Percentiles rank a stretch among this genome's conserved stretches.
Evolutionary conservation across 2,113 vertebrate genomes (phyloP).

Genomic region (Phylloscopus trochiloides): DNA sequence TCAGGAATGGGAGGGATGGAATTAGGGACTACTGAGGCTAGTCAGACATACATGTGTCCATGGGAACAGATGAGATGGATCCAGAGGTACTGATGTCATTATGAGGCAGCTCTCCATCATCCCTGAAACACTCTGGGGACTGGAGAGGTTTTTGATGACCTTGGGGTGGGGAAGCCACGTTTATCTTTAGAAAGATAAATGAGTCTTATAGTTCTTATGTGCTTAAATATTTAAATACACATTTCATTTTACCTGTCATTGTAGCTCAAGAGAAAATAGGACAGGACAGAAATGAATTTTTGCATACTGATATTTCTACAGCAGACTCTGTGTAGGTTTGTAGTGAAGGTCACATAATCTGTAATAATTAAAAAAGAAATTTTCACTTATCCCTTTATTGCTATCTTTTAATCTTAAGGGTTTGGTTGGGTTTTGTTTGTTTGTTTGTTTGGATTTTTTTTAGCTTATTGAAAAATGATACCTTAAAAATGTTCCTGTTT

Average conservation of each 20-base stretch:
- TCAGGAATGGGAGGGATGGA: background rate
- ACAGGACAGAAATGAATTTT: background rate
- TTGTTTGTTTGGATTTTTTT: no score
- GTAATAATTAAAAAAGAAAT: background rate
- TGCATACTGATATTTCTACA: background rate
- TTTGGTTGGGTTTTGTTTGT: no score
- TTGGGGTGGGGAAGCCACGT: background rate
- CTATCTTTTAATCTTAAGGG: background rate
- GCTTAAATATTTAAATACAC: background rate
- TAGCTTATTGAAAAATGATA: background rate
- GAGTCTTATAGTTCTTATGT: background rate
- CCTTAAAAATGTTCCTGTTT: background rate
- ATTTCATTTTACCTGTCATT: background rate
- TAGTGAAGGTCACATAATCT: background rate
- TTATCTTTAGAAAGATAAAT: background rate
- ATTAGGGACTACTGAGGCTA: background rate
- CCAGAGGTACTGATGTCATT: background rate
- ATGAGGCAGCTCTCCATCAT: background rate
- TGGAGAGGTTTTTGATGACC: background rate
- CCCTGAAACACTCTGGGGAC: background rate
- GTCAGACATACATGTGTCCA: background rate
- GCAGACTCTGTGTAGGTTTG: background rate
- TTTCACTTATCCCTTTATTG: background rate
- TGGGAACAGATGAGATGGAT: background rate
- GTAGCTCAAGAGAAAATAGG: background rate